phyloP scores from a whole-genome alignment of 2,888 invertebrate species.

The Mythimna vitellina region DNA sequence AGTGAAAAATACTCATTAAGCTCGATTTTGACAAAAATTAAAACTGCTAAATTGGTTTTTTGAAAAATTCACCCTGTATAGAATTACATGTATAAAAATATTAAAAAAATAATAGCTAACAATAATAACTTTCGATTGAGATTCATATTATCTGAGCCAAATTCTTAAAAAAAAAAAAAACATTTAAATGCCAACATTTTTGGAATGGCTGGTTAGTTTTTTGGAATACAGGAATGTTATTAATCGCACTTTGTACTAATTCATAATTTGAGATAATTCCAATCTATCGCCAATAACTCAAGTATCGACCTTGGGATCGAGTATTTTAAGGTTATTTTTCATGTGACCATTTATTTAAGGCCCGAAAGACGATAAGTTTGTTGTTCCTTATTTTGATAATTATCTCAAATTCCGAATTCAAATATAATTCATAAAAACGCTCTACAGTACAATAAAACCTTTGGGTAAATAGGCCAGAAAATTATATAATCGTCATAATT shows the following conservation, averaged over 20 bases:
- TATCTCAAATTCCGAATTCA: not conserved
- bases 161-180: constrained; percentile 41
- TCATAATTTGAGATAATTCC: constrained; percentile 10
- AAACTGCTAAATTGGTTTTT: no score
- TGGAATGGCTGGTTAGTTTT: constrained; percentile 63
- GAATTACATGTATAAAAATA: constrained; percentile 41
- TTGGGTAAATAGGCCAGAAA: constrained; percentile 36
- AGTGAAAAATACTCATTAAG: no score
- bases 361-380: not conserved
- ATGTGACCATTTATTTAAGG: not conserved
- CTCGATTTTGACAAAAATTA: no score
- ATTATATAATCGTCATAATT: constrained; percentile 34
- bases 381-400: not conserved
- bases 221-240: constrained; percentile 61
- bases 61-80: constrained; percentile 22
- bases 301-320: not conserved
- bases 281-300: not conserved
- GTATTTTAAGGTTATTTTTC: not conserved
- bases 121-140: constrained; percentile 59
- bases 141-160: constrained; percentile 63
- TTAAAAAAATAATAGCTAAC: constrained; percentile 46
- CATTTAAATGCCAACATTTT: constrained; percentile 59
- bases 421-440: constrained; percentile 1
- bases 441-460: constrained; percentile 15
- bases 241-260: constrained; percentile 32